A percentile compares a stretch with the other conserved stretches of the same genome.
phyloP scores from a whole-genome alignment of 2,113 vertebrate genomes.

The Puma concolor region DNA sequence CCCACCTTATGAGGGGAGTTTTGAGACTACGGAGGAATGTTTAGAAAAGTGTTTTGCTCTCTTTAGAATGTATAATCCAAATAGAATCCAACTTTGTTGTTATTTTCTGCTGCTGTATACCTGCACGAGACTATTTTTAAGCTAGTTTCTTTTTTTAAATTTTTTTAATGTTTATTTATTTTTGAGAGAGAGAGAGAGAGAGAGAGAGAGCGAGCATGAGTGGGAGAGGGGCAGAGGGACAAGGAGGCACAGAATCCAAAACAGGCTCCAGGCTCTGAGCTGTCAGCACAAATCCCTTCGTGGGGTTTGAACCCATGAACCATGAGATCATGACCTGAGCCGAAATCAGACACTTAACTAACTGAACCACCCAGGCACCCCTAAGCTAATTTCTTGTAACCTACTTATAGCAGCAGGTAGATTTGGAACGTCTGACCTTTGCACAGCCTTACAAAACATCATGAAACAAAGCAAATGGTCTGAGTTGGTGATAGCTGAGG shows the following conservation, averaged over 20 bases:
- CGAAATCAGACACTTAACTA: too few species aligned
- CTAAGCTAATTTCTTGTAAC: background rate
- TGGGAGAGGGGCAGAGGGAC: too few species aligned
- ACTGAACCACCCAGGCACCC: too few species aligned
- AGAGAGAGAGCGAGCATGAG: too few species aligned
- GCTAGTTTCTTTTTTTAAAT: background rate
- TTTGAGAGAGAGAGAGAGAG: too few species aligned
- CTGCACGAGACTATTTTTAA: background rate
- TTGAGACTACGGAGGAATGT: background rate
- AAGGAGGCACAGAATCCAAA: too few species aligned
- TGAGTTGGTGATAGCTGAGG: background rate
- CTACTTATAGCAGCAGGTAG: background rate
- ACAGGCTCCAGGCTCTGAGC: too few species aligned
- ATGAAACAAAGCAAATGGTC: background rate
- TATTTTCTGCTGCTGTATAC: background rate
- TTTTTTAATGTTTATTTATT: too few species aligned
- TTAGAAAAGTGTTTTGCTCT: background rate
- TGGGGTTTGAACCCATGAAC: too few species aligned
- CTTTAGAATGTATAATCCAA: background rate
- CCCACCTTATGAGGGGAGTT: background rate
- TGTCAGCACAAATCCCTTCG: too few species aligned
- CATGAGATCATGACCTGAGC: too few species aligned
- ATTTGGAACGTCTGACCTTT: background rate
- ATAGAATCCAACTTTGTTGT: background rate
- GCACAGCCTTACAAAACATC: background rate